Conservation (phyloP, 2,797 vertebrate genomes). For the Xiphophorus birchmanni region DNA sequence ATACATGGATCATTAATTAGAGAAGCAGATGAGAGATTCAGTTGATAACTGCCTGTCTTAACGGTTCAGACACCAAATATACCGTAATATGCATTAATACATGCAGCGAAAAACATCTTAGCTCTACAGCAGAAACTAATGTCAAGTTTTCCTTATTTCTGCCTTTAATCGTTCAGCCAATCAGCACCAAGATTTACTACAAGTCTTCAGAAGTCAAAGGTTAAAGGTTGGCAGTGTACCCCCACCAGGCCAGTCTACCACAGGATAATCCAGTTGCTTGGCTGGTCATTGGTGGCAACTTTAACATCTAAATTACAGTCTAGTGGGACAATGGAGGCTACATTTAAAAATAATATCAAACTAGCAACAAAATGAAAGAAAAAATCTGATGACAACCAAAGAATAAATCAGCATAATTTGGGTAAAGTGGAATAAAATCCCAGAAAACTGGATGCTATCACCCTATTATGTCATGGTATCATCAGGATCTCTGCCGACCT, state of each 20-base stretch:
- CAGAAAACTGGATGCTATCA: not conserved
- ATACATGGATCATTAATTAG: no score
- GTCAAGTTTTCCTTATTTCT: no score
- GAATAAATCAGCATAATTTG: not conserved
- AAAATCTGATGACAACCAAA: not conserved
- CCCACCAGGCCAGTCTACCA: not conserved
- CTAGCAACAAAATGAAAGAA: not conserved
- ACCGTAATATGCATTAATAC: no score
- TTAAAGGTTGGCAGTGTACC: no score
- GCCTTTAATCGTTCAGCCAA: no score
- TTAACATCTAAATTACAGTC: not conserved
- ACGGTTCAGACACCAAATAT: no score
- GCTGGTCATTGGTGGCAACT: not conserved
- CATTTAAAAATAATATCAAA: not conserved
- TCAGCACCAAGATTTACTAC: no score
- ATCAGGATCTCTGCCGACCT: constrained; percentile 11
- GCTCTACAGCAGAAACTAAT: no score
- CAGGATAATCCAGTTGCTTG: not conserved
- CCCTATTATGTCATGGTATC: not conserved
- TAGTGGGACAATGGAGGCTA: not conserved
- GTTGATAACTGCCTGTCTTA: no score
- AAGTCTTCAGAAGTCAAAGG: no score
- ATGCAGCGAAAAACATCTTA: no score
- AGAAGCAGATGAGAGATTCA: no score
- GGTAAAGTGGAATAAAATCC: not conserved